Evolutionary conservation across 2,797 vertebrate species (phyloP).

Genomic region (Hypotaenidia philippensis): DNA sequence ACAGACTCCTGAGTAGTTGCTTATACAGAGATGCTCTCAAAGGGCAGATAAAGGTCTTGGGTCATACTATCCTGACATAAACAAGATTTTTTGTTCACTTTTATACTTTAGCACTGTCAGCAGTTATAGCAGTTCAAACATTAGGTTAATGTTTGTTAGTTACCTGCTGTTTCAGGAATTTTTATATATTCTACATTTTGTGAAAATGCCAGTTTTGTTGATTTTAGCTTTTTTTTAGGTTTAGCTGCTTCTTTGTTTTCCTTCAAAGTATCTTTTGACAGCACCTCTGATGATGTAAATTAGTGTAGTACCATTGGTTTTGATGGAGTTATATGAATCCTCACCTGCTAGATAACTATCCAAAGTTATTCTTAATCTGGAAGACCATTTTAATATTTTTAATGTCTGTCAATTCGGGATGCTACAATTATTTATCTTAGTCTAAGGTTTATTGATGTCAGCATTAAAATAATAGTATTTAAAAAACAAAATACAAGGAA

Average conservation of each 20-base stretch:
- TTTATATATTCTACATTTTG: background rate
- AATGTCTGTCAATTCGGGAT: background rate
- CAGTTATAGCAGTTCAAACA: background rate
- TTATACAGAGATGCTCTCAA: background rate
- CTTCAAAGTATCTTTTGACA: background rate
- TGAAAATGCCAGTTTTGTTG: background rate
- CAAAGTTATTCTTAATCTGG: background rate
- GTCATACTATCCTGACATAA: background rate
- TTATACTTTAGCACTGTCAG: background rate
- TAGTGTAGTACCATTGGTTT: background rate
- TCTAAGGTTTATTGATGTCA: background rate
- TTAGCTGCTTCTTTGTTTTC: background rate
- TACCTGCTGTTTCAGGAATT: background rate
- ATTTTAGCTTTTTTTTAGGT: background rate
- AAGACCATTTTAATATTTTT: background rate
- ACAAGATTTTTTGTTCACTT: background rate
- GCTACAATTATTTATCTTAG: conserved; percentile 30
- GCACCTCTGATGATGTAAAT: background rate
- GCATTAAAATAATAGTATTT: background rate
- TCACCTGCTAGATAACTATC: background rate
- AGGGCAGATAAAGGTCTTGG: background rate
- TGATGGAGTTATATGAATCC: background rate
- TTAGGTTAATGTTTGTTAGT: background rate
- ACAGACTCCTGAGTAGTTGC: background rate
- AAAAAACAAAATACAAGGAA: background rate